Evolutionary conservation across 2,797 vertebrate species (phyloP).

Genomic region (Spheniscus humboldti): DNA sequence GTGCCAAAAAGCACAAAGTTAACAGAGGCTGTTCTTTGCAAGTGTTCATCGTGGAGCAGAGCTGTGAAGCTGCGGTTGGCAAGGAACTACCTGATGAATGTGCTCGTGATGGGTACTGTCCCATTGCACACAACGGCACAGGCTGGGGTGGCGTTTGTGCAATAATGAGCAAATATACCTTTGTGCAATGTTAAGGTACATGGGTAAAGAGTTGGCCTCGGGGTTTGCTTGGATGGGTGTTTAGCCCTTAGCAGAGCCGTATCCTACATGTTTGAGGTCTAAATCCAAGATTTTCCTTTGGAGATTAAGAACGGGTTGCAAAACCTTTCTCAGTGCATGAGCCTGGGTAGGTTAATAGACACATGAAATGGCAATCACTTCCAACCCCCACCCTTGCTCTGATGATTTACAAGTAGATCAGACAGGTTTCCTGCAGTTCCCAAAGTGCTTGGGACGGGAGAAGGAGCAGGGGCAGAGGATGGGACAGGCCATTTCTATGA

Average conservation of each 20-base stretch:
- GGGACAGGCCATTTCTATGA: background rate
- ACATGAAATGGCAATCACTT: background rate
- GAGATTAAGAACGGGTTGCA: background rate
- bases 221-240: background rate
- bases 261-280: background rate
- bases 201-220: background rate
- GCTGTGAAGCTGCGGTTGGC: background rate
- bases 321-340: background rate
- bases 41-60: background rate
- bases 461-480: background rate
- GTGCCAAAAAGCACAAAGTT: background rate
- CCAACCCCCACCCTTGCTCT: background rate
- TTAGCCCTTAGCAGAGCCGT: background rate
- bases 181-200: too few species aligned
- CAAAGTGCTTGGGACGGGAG: background rate
- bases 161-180: background rate
- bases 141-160: too few species aligned
- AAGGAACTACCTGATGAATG: background rate
- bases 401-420: background rate
- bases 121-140: background rate
- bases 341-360: background rate
- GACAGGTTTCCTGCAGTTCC: background rate
- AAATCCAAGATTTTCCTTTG: background rate
- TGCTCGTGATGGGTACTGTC: background rate
- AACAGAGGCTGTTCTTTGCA: background rate